phyloP scores from a whole-genome alignment of 2,888 invertebrate species.

The Cerastis leucographa region DNA sequence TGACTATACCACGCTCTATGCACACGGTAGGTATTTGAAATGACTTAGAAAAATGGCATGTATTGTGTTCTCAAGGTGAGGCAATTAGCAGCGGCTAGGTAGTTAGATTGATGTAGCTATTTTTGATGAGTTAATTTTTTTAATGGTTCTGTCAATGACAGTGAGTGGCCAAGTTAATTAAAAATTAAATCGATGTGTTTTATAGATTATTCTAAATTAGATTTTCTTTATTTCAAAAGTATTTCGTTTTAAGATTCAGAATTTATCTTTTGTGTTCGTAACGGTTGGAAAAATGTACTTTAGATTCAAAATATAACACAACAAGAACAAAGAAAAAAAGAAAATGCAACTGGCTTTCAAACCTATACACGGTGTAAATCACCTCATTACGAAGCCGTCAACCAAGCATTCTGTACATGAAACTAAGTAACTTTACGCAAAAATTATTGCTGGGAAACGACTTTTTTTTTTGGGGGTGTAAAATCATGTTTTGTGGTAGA shows the following conservation, averaged over 20 bases:
- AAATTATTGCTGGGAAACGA: too few species aligned
- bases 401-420: too few species aligned
- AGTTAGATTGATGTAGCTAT: not conserved
- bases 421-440: too few species aligned
- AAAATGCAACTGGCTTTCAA: not conserved
- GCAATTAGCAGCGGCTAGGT: slow-evolving; percentile 8
- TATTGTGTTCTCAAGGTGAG: slow-evolving; percentile 64
- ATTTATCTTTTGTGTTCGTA: not conserved
- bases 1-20: slow-evolving; percentile 80
- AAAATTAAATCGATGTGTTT: not conserved
- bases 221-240: not conserved
- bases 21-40: slow-evolving; percentile 70
- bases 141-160: not conserved
- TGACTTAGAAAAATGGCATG: slow-evolving; percentile 61
- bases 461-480: too few species aligned
- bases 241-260: not conserved
- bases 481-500: too few species aligned
- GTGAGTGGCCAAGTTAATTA: not conserved
- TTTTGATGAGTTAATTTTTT: not conserved
- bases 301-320: not conserved
- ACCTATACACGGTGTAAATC: too few species aligned
- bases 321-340: not conserved
- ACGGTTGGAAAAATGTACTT: not conserved
- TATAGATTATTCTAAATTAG: not conserved
- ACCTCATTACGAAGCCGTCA: too few species aligned